Base-by-base conservation (phyloP, 2,888 invertebrate species). In the Trachelus iudaicus region DNA sequence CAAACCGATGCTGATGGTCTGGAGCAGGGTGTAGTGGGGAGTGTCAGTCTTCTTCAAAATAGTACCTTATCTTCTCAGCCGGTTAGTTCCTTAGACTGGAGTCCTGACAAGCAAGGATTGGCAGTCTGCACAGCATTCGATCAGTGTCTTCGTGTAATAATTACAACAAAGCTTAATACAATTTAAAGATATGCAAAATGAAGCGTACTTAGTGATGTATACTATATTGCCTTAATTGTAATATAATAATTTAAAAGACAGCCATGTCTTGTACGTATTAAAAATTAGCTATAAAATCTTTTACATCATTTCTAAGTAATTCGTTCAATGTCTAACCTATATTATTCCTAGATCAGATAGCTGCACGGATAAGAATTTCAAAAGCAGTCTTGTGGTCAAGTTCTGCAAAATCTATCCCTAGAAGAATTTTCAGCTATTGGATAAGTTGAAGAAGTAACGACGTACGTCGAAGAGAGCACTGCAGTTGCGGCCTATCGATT, bases 111-210 rank as follows among this genome's bases (percentile, higher is more conserved):
- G 90, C 92, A 94, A 73, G 98, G 98, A 0, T 93, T 99, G 4
- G 96, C 96, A 11, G 95, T 98, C 1, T 97, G 97, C 88, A 96
- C 97, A 1, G 94, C 98, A 0, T 98, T 98, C 91, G 98, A 99
- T 93, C 98, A 99, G 92, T 95, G 95, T 78, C 92, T 99, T 9
- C 93, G 98, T 69, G 95, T 98, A 4, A 91, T 98, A 40, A 95
- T 98, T 81, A 95, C 96, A 12, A 98, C 98, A 0, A 98, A 97
- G 92, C 93, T 99, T 11, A 96, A 97, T 92, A 93, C 95, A 78
- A 94, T 94, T 89, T 94, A 88, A 92, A 79, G 77, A 71, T 71
- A 33, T 71, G 3, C 31, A 9, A 12, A 71, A 3, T 11, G 4
- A 71, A 31, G 13, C 34, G 71, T 71, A 31, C 34, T 6, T 3